A percentile compares a stretch with the other conserved stretches of the same genome.
phyloP scores from a whole-genome alignment of 2,888 invertebrate genomes.

The Macropis europaea region DNA sequence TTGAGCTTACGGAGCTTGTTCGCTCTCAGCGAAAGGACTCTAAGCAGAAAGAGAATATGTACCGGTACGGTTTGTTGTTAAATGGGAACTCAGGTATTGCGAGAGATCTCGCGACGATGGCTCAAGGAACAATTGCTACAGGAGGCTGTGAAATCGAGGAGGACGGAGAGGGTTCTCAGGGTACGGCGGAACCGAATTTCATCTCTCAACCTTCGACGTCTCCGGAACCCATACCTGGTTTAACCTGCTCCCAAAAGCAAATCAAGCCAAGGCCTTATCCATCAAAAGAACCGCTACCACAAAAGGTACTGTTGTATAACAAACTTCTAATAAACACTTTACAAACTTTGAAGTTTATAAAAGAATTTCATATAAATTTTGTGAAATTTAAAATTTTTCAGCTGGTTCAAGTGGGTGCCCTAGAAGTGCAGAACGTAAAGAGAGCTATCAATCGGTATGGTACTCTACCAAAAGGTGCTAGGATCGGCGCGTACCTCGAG shows the following conservation, averaged over 20 bases:
- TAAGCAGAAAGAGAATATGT: conserved; percentile 51
- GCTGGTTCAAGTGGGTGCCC: conserved; percentile 92
- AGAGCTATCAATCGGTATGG: conserved; percentile 97
- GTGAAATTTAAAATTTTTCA: conserved; percentile 59
- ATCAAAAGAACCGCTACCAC: conserved; percentile 81
- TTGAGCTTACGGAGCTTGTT: conserved; percentile 49
- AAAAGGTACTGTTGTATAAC: conserved; percentile 70
- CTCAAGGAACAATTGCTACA: conserved; percentile 75
- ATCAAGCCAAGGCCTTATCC: conserved; percentile 83
- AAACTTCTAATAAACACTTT: not conserved
- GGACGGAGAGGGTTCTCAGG: conserved; percentile 77
- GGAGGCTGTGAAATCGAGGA: conserved; percentile 77
- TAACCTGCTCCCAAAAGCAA: conserved; percentile 80
- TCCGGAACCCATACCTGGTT: conserved; percentile 78
- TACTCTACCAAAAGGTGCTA: conserved; percentile 96
- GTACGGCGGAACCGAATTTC: conserved; percentile 77
- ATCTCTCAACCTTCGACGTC: conserved; percentile 79
- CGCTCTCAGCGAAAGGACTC: conserved; percentile 50
- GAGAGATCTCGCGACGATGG: conserved; percentile 79
- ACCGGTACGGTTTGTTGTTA: conserved; percentile 69
- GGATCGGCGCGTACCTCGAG: conserved; percentile 97
- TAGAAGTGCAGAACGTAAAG: conserved; percentile 97
- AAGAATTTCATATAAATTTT: no score
- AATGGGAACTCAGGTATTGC: conserved; percentile 79
- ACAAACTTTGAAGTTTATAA: not conserved